Evolutionary conservation across 2,797 vertebrate species (phyloP).

Genomic region (Leuciscus waleckii): DNA sequence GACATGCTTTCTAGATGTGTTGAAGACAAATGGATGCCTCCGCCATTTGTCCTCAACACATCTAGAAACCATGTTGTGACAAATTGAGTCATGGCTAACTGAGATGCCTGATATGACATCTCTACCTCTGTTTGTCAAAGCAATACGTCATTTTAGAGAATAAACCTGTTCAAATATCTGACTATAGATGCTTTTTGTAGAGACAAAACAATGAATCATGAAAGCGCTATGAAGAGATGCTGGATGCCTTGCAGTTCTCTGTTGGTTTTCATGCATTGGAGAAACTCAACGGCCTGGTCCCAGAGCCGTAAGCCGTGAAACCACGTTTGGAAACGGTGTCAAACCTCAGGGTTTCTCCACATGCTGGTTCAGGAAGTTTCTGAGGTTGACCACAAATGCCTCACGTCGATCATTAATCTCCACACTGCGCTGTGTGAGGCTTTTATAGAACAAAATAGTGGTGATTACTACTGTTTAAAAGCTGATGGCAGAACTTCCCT

Average conservation of each 20-base stretch:
- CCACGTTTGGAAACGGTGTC: slow-evolving; percentile 57
- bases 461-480: not conserved
- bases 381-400: slow-evolving; percentile 38
- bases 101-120: not conserved
- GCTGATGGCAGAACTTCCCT: not conserved
- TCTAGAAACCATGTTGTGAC: not conserved
- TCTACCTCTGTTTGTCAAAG: not conserved
- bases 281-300: slow-evolving; percentile 5
- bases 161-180: not conserved
- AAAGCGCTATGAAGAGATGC: not conserved
- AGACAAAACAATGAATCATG: not conserved
- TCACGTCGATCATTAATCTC: slow-evolving; percentile 18
- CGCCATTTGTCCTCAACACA: not conserved
- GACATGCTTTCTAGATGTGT: no score
- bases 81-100: not conserved
- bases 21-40: not conserved
- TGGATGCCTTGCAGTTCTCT: not conserved
- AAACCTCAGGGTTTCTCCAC: slow-evolving; percentile 66
- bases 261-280: slow-evolving; percentile 1
- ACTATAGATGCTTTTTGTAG: not conserved
- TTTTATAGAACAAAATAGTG: slow-evolving; percentile 1
- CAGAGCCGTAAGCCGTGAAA: slow-evolving; percentile 14
- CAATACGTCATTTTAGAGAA: not conserved
- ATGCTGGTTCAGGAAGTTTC: slow-evolving; percentile 28
- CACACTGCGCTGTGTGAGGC: not conserved